Conservation (phyloP, 2,113 vertebrate species). For the Salvelinus namaycush region DNA sequence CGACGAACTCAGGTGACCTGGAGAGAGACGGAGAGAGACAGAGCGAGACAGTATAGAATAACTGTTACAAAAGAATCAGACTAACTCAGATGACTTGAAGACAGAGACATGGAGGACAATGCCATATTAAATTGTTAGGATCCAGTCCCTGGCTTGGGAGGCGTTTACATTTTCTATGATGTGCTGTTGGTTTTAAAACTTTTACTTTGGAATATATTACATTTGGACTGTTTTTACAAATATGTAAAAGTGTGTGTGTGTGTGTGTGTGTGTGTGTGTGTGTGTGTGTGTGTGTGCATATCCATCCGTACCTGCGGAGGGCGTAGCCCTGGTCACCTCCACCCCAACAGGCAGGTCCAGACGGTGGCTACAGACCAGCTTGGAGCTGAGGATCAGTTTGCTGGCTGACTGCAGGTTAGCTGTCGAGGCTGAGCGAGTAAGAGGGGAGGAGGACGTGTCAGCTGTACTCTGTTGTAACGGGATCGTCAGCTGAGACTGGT, state of each 20-base stretch:
- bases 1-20: constrained; percentile 96
- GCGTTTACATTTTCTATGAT: no score
- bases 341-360: constrained; percentile 89
- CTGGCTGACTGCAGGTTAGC: constrained; percentile 97
- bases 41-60: not conserved
- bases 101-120: not conserved
- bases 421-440: constrained; percentile 92
- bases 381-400: constrained; percentile 95
- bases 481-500: constrained; percentile 82
- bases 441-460: constrained; percentile 83
- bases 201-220: no score
- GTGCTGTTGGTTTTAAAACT: no score
- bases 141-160: no score
- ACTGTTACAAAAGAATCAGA: not conserved
- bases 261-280: not conserved
- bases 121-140: no score
- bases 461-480: constrained; percentile 77
- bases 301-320: constrained; percentile 87
- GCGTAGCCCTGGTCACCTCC: constrained; percentile 93
- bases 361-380: constrained; percentile 88
- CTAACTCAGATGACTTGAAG: not conserved
- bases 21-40: no score
- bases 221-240: not conserved
- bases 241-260: not conserved
- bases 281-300: constrained; percentile 1